Base-by-base conservation (phyloP, 2,797 vertebrate genomes). In the Ficedula albicollis region DNA sequence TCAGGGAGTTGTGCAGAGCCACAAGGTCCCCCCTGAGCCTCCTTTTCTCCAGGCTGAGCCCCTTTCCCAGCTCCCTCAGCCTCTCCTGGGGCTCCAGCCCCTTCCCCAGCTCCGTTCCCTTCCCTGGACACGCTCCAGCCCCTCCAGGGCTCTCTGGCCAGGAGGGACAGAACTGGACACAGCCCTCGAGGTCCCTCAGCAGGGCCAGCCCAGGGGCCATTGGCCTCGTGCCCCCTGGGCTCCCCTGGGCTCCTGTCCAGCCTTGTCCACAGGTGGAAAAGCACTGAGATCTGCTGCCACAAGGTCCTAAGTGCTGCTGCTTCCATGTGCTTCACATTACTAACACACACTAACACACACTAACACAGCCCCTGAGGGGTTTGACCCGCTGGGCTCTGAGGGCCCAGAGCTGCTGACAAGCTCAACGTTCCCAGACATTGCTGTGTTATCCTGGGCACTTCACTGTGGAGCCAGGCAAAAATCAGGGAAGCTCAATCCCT, bases 311-410 rank as follows among this genome's bases (percentile, higher is more conserved):
- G 16, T 19, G 38, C 17, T 26, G 34, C 36, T n/a, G 25, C 46
- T 22, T 56, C 38, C 55, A 48, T 36, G 41, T 5, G 8, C 26
- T 15, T 43, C 19, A 3, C 25, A 3, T n/a, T 56, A 8, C 55
- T 51, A 54, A 2, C 0, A 4, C 36, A 55, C n/a, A n/a, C n/a
- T n/a, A n/a, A n/a, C n/a, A n/a, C n/a, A n/a, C n/a, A 8, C 55
- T 51, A 54, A 2, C 0, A 4, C 36, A 55, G n/a, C 29, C 54
- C 39, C 26, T 3, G 5, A 0, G 5, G 1, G 39, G 22, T 14
- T 32, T 27, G 30, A 36, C 27, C 32, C 2, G 1, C 2, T 3
- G 49, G 43, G 41, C 10, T 29, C 34, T 6, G 34, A 44, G 41
- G 3, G 16, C 14, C 48, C 19, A 4, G 2, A 26, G 39, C 32